Evolutionary conservation across 2,113 vertebrate genomes (phyloP).

Genomic region (Ia io): DNA sequence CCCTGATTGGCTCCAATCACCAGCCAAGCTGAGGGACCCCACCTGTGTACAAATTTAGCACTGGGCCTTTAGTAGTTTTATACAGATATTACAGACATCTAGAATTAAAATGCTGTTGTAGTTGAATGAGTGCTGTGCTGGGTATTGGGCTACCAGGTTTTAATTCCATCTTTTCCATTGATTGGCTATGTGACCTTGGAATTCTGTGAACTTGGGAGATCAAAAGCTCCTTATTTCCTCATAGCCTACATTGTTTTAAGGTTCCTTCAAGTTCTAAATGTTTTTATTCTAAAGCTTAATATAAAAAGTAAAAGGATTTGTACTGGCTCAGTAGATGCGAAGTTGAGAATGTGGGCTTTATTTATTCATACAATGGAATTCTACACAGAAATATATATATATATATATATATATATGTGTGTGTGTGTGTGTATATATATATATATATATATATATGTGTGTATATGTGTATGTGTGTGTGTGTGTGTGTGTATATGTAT

Average conservation of each 20-base stretch:
- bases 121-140: neutral
- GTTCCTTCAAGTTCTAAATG: neutral
- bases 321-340: neutral
- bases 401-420: no score
- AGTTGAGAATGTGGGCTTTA: neutral
- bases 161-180: neutral
- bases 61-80: neutral
- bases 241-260: neutral
- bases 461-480: no score
- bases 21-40: no score
- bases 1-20: no score
- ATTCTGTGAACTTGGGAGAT: neutral
- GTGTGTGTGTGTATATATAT: no score
- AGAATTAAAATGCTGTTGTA: neutral
- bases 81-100: neutral
- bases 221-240: neutral
- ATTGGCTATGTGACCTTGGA: neutral
- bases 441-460: no score
- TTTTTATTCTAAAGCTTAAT: neutral
- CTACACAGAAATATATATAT: neutral
- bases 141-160: neutral
- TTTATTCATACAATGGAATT: neutral
- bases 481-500: no score
- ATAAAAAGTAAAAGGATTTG: neutral
- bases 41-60: no score